A percentile compares a stretch with the other conserved stretches of the same genome.
Conservation (phyloP, 2,113 vertebrate genomes). For the Dromas ardeola region DNA sequence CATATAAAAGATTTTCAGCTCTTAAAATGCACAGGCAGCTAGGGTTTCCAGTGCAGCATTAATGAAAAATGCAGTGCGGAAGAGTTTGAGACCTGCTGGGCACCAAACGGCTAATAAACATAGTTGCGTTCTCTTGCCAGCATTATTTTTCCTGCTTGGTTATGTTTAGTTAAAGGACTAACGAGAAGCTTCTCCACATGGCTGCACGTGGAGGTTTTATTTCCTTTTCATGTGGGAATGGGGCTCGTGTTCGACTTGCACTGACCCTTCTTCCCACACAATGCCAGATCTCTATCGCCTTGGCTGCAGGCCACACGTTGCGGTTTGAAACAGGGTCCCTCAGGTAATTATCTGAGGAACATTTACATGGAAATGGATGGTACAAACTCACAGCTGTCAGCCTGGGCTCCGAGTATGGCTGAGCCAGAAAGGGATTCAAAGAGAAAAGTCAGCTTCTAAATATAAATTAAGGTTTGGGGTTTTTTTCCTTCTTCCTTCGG, state of each 20-base stretch:
- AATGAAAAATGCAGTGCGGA: neutral
- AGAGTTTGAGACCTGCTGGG: constrained; percentile 2
- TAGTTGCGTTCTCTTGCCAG: neutral
- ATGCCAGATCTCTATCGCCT: constrained; percentile 17
- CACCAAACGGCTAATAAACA: neutral
- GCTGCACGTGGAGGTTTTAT: constrained; percentile 40
- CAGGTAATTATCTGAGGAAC: constrained; percentile 47
- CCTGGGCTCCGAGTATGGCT: neutral
- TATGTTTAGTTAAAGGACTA: neutral
- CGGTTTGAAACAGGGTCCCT: constrained; percentile 14
- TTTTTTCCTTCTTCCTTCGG: neutral
- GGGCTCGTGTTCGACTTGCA: constrained; percentile 16
- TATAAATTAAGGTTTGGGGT: neutral
- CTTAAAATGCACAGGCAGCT: neutral
- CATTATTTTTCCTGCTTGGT: constrained; percentile 14
- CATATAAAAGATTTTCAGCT: constrained; percentile 24
- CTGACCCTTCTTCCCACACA: constrained; percentile 49
- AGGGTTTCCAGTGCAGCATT: neutral
- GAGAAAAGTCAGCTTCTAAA: constrained; percentile 39
- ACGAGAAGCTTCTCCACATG: constrained; percentile 42
- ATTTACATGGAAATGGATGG: constrained; percentile 38
- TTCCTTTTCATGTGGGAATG: constrained; percentile 29
- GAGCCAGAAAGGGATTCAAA: constrained; percentile 38
- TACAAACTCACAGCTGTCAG: constrained; percentile 53
- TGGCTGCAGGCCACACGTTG: neutral